Evolutionary conservation across 2,888 invertebrate genomes (phyloP).

Genomic region (Hoplodrina blanda): DNA sequence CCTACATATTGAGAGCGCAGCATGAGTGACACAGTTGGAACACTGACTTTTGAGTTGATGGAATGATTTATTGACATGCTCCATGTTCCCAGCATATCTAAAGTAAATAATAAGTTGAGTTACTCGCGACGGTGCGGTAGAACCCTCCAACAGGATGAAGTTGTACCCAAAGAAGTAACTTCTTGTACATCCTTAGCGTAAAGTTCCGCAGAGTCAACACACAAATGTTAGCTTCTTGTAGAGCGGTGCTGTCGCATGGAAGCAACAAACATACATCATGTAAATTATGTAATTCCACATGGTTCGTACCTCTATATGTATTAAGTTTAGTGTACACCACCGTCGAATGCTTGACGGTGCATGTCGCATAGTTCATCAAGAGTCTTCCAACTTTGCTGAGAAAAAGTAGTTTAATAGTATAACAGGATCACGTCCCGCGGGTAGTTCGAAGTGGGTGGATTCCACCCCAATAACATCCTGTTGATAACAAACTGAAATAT

Average conservation of each 20-base stretch:
- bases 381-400: constrained; percentile 1
- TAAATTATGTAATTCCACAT: background rate
- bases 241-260: background rate
- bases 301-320: background rate
- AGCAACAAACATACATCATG: background rate
- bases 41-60: background rate
- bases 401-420: constrained; percentile 8
- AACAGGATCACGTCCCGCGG: background rate
- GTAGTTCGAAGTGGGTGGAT: background rate
- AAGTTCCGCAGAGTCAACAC: constrained; percentile 6
- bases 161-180: background rate
- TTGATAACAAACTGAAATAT: constrained; percentile 15
- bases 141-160: background rate
- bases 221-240: constrained; percentile 9
- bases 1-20: too few species aligned
- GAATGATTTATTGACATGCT: background rate
- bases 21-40: too few species aligned
- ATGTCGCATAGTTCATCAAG: constrained; percentile 6
- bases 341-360: background rate
- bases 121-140: too few species aligned
- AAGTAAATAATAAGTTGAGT: too few species aligned
- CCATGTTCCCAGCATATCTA: too few species aligned
- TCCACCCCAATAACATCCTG: constrained; percentile 25
- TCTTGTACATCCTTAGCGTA: background rate
- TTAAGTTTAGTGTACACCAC: background rate